These are phyloP conservation scores for Drosophila erecta DNA, from an alignment of 1,140 invertebrate species.

Conservation along the genomic window DNA sequence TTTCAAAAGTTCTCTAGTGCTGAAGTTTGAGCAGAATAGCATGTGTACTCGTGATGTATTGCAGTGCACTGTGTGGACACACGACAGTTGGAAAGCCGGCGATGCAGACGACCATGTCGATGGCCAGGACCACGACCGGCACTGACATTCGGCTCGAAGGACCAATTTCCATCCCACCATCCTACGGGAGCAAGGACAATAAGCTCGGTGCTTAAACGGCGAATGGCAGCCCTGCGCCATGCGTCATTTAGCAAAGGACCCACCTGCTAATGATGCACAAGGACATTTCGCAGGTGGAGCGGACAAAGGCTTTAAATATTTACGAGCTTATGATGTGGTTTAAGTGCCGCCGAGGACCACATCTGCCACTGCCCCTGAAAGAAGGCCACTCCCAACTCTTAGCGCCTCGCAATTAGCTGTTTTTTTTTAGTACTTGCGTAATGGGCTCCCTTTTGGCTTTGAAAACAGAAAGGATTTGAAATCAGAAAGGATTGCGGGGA, in stretches of 20 bases:
- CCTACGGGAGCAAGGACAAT: conserved; percentile 24
- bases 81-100: conserved; percentile 19
- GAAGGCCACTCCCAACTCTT: conserved; percentile 38
- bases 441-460: conserved; percentile 17
- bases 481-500: neutral
- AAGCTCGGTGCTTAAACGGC: conserved; percentile 59
- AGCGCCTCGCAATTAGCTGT: conserved; percentile 47
- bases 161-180: neutral
- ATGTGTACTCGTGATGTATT: neutral
- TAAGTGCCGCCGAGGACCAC: conserved; percentile 33
- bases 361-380: conserved; percentile 34
- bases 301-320: conserved; percentile 53
- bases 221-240: conserved; percentile 66
- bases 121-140: conserved; percentile 14
- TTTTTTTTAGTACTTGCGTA: conserved; percentile 36
- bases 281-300: conserved; percentile 18
- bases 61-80: conserved; percentile 18
- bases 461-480: neutral
- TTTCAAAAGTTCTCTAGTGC: conserved; percentile 35
- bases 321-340: conserved; percentile 62
- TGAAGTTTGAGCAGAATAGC: neutral
- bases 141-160: conserved; percentile 28
- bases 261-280: conserved; percentile 45
- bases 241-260: conserved; percentile 63
- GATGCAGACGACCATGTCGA: conserved; percentile 22